A percentile compares a stretch with the other conserved stretches of the same genome.
Evolutionary conservation across 1,140 invertebrate species (phyloP).

Genomic region (Dermatophagoides farinae): DNA sequence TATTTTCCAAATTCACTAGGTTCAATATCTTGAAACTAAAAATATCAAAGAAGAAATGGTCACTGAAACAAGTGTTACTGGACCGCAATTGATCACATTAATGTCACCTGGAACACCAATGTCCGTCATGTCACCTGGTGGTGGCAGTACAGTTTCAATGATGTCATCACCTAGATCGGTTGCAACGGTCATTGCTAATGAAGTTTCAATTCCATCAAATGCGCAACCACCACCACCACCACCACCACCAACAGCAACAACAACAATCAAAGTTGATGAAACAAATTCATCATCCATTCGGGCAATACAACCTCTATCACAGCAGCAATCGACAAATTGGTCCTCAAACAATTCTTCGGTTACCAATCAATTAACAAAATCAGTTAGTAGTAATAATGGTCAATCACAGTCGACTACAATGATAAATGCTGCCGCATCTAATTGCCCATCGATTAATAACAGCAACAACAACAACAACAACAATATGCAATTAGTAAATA

Average conservation of each 20-base stretch:
- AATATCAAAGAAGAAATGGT: neutral
- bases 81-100: neutral
- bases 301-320: neutral
- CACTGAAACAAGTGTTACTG: neutral
- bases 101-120: neutral
- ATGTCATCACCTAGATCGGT: constrained; percentile 17
- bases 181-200: constrained; percentile 19
- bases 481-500: neutral
- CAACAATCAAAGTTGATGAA: neutral
- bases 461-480: neutral
- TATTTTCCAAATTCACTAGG: neutral
- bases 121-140: neutral
- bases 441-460: neutral
- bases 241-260: neutral
- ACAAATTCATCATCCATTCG: neutral
- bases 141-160: neutral
- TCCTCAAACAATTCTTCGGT: no score
- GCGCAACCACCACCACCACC: neutral
- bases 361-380: neutral
- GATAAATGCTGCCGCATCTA: no score
- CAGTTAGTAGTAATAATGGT: neutral
- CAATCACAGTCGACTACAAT: no score
- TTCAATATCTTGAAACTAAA: constrained; percentile 11
- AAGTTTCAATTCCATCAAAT: neutral
- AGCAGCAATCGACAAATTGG: neutral